These are phyloP conservation scores for Pogona vitticeps DNA, from an alignment of 2,113 vertebrate genomes.

Conservation along the genomic window DNA sequence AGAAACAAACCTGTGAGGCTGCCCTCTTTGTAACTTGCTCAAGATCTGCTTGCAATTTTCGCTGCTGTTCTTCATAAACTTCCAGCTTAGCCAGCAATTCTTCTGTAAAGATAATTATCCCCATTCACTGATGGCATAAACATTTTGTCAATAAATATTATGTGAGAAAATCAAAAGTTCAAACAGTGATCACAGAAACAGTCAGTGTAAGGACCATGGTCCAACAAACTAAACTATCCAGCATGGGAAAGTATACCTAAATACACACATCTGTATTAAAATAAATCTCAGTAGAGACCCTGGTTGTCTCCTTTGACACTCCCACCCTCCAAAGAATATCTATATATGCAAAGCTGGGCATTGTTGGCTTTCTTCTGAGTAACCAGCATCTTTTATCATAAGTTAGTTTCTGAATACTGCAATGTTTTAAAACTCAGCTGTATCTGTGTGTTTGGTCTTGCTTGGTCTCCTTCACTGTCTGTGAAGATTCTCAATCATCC, in stretches of 20 bases:
- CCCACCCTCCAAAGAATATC: no score
- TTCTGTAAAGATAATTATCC: conserved; percentile 69
- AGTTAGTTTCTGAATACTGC: no score
- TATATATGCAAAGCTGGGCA: no score
- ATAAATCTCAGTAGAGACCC: not conserved
- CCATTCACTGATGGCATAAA: not conserved
- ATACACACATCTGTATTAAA: no score
- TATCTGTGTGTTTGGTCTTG: no score
- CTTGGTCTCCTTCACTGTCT: no score
- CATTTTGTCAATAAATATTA: not conserved
- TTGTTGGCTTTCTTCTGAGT: no score
- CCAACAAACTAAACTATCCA: not conserved
- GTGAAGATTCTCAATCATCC: no score
- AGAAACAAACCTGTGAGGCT: conserved; percentile 83
- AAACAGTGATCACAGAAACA: not conserved
- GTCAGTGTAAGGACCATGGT: not conserved
- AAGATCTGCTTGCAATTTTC: conserved; percentile 88
- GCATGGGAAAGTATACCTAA: not conserved
- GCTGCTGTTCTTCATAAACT: conserved; percentile 89
- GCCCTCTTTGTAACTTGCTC: conserved; percentile 90
- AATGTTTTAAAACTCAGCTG: no score
- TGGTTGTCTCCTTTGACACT: no score
- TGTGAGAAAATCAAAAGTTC: not conserved
- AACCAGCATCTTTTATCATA: no score
- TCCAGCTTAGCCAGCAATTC: conserved; percentile 85